Evolutionary conservation across 2,113 vertebrate species (phyloP).

Genomic region (Elachura formosa): DNA sequence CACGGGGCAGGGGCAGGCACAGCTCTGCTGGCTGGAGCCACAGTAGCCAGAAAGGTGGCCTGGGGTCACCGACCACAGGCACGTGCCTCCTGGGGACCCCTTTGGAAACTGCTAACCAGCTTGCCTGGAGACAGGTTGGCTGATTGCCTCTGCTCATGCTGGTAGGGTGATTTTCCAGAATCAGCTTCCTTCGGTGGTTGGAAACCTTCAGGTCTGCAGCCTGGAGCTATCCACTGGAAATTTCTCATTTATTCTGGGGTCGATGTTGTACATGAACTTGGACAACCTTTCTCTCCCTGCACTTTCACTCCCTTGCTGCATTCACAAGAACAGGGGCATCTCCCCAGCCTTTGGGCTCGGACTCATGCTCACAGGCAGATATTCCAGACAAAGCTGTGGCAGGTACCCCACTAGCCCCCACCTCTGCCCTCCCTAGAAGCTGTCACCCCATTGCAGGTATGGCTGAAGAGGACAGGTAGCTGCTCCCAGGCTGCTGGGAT

Average conservation of each 20-base stretch:
- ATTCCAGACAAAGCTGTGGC: neutral
- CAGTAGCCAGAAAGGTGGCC: rapidly evolving
- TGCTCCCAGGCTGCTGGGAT: neutral
- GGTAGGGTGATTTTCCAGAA: neutral
- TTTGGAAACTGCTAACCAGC: neutral
- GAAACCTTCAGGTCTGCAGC: neutral
- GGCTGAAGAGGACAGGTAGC: neutral
- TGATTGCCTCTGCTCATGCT: neutral
- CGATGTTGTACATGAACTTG: neutral
- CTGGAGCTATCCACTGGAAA: neutral
- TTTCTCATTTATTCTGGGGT: neutral
- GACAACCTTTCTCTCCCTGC: neutral
- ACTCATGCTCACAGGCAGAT: neutral
- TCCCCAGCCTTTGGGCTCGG: neutral
- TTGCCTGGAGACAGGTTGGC: neutral
- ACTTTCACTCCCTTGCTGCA: neutral
- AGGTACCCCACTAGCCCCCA: too few species aligned
- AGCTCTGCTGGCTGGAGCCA: neutral
- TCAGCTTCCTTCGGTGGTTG: neutral
- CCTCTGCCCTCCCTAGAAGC: neutral
- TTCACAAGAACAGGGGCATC: neutral
- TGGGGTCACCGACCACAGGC: neutral
- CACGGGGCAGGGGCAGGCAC: neutral
- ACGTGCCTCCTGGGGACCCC: neutral
- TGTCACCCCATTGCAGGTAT: neutral